Base-by-base conservation (phyloP, 1,140 invertebrate genomes). In the Holotrichia oblita region DNA sequence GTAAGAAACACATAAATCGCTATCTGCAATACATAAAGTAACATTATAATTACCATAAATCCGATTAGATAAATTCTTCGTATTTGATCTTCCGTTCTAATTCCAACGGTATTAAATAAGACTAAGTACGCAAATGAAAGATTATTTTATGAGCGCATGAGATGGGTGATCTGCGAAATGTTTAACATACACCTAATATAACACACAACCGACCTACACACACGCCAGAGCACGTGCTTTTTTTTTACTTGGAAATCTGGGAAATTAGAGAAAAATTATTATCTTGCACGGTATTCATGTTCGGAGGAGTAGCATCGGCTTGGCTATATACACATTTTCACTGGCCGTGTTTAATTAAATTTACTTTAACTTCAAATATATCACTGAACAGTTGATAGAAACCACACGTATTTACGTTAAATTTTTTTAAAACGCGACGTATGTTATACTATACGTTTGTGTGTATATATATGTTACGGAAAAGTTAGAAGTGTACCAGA, bases 231-330 rank as follows among this genome's bases (percentile, higher is more conserved):
- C 48, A 55, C 48, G 14, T 55, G 48, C n/a, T 55, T 55, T 48
- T 48, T 55, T 55, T 55, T 34, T 34, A 34, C 27, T 34, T 34
- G 27, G 27, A 17, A 55, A 55, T 14, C 48, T 55, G 12, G 48
- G 48, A 55, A 55, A 55, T 55, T 55, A 55, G 48, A 55, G 48
- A 55, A 55, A 55, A 55, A 55, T 55, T 55, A 55, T 55, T 55
- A 55, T 55, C 48, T 55, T 7, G 48, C 48, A 6, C 14, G 17
- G 48, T n/a, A 55, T 55, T 17, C 48, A 55, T 55, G 12, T 55
- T 14, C 48, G 17, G 48, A 55, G 48, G 7, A 17, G 48, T 17
- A 55, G 17, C 48, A 55, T 14, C 14, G 48, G 12, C 48, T 55
- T 17, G 48, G n/a, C 6, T 55, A 55, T 55, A 55, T 55, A 55